Evolutionary conservation across 2,113 vertebrate genomes (phyloP).

Genomic region (Nestor notabilis): DNA sequence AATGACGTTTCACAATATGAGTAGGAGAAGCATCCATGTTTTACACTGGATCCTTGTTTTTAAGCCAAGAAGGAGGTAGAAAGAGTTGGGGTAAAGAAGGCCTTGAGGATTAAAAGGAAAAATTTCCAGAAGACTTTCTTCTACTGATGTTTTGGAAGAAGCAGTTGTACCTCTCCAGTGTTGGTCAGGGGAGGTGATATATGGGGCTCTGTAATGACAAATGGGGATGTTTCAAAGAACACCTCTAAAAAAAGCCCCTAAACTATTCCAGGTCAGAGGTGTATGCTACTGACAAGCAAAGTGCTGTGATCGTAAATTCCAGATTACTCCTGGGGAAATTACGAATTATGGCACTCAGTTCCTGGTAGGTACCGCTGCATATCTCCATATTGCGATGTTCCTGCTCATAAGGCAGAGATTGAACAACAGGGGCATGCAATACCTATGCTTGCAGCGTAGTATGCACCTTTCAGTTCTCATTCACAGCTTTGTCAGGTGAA

Average conservation of each 20-base stretch:
- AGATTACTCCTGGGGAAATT: background rate
- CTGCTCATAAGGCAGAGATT: background rate
- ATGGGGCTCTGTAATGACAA: background rate
- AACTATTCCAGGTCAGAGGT: background rate
- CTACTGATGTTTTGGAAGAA: background rate
- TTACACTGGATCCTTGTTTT: background rate
- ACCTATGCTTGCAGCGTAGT: background rate
- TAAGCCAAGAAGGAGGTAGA: background rate
- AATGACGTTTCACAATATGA: background rate
- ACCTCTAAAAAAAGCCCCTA: background rate
- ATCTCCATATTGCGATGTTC: background rate
- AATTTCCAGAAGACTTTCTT: background rate
- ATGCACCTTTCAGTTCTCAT: background rate
- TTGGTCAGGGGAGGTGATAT: background rate
- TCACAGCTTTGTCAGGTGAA: background rate
- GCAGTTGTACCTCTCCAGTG: background rate
- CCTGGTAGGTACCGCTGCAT: rapidly evolving
- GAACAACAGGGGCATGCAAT: background rate
- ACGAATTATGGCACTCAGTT: rapidly evolving
- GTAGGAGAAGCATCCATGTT: background rate
- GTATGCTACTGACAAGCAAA: background rate
- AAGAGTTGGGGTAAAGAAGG: background rate
- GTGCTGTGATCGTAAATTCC: background rate
- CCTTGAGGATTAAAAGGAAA: background rate
- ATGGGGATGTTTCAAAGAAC: background rate